Evolutionary conservation across 2,797 vertebrate species (phyloP).

Genomic region (Alosa sapidissima): DNA sequence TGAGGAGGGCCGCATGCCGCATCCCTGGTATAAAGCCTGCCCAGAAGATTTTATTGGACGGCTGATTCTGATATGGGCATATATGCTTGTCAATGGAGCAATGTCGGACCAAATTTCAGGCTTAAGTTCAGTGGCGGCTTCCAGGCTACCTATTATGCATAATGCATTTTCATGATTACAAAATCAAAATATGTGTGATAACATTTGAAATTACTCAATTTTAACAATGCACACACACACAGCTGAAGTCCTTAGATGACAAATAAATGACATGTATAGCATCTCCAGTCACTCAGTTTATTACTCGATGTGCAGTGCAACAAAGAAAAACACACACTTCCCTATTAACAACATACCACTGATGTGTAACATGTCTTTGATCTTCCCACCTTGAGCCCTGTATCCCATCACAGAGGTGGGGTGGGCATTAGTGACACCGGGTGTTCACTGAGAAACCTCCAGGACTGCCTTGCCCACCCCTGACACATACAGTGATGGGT

Average conservation of each 20-base stretch:
- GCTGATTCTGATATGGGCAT: no score
- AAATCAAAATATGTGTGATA: background rate
- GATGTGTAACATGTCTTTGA: background rate
- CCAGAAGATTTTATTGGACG: no score
- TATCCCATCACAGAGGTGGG: background rate
- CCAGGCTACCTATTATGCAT: background rate
- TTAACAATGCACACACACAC: background rate
- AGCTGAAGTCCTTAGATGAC: background rate
- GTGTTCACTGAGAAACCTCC: background rate
- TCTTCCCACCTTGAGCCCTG: background rate
- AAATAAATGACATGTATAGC: background rate
- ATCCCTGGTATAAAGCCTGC: no score
- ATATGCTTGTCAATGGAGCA: no score
- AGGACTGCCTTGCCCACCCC: background rate
- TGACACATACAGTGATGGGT: background rate
- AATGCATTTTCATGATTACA: background rate
- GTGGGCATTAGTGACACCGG: background rate
- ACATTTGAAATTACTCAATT: background rate
- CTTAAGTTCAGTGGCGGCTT: no score
- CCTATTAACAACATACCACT: background rate
- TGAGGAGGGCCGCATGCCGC: no score
- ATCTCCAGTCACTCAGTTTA: background rate
- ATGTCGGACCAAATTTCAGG: no score
- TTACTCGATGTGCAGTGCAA: conserved; percentile 4
- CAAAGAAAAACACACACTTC: background rate